These are phyloP conservation scores for Uromys caudimaculatus DNA, from an alignment of 2,797 vertebrate species.

Conservation along the genomic window DNA sequence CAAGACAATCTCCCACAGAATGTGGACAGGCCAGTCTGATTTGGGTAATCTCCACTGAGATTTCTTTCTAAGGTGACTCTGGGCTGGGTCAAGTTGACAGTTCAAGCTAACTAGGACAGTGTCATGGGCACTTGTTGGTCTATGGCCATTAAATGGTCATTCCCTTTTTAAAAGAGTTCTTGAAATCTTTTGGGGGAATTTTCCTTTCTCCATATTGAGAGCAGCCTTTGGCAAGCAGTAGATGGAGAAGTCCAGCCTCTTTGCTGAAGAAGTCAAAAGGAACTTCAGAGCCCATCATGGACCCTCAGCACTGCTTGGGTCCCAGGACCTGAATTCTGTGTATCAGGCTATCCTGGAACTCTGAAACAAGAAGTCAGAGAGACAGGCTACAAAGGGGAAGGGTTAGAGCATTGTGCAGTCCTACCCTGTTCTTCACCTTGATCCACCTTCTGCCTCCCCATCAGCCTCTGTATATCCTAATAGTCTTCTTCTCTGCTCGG, in stretches of 20 bases:
- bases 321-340: neutral
- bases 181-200: neutral
- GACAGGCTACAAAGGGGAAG: neutral
- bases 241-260: neutral
- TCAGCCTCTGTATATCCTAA: neutral
- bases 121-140: neutral
- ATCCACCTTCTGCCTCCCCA: neutral
- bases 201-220: neutral
- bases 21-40: neutral
- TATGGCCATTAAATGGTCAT: neutral
- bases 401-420: accelerated
- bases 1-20: neutral
- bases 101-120: neutral
- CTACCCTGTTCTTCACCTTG: no score
- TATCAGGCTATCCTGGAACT: neutral
- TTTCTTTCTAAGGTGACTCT: neutral
- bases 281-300: neutral
- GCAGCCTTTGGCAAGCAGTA: neutral
- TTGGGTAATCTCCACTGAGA: neutral
- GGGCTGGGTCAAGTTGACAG: neutral
- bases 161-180: neutral
- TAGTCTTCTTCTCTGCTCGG: neutral
- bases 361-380: neutral
- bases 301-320: neutral
- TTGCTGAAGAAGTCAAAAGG: neutral